Evolutionary conservation across 2,888 invertebrate genomes (phyloP).

Genomic region (Vannuccia rotundouncinata): DNA sequence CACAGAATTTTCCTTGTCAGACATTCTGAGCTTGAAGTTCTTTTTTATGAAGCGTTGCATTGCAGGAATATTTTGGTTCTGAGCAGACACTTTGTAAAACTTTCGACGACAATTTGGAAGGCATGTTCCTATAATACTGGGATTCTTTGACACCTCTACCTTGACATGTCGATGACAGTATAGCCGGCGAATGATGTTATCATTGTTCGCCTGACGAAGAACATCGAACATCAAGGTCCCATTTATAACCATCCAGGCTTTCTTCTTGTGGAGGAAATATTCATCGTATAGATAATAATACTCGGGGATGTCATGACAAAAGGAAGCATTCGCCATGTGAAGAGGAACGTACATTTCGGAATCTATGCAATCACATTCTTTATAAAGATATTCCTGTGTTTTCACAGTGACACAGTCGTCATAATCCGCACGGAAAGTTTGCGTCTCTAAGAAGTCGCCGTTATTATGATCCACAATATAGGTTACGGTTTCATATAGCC

Average conservation of each 20-base stretch:
- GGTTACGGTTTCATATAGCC: background rate
- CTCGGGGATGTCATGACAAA: background rate
- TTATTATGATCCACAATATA: background rate
- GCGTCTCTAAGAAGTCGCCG: background rate
- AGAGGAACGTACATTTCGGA: background rate
- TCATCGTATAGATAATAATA: background rate
- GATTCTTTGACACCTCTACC: background rate
- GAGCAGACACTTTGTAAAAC: background rate
- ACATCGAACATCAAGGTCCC: background rate
- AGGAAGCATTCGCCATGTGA: background rate
- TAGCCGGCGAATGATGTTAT: background rate
- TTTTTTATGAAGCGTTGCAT: no score
- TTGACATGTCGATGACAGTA: background rate
- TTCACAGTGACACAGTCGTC: background rate
- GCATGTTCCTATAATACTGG: background rate
- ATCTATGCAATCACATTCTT: background rate
- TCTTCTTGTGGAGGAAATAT: background rate
- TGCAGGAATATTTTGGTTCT: no score
- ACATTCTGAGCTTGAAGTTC: no score
- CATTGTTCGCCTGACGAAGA: background rate
- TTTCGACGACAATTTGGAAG: background rate
- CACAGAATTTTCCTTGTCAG: no score
- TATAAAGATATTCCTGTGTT: background rate
- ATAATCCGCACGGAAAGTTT: background rate
- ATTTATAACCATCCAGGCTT: background rate